Evolutionary conservation across 30 jellyfish, hydroid and myxozoan genomes (phyloP), one percentile per base, ranked within the genome.

Genomic region (Cassiopea andromeda): DNA sequence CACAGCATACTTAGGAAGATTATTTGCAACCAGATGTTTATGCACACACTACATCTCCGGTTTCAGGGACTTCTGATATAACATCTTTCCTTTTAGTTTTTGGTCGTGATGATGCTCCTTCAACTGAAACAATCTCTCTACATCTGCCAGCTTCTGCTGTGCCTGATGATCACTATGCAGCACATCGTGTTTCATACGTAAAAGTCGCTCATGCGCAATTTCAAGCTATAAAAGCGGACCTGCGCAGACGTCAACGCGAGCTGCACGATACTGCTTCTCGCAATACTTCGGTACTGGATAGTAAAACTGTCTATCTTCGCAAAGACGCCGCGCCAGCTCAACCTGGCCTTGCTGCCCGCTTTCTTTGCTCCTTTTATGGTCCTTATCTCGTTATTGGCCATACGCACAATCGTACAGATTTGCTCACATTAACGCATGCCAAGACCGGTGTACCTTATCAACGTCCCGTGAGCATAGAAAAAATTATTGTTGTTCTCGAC

Each of bases 211-310:
- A 80, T 80, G 46, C 80, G 69, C 80, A 80, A 45, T 80, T 80
- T 80, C 78, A 60, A 61, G 80, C 78, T 44, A 80, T 80, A 7
- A 66, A 80, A 57, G 89, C 81, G 38, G 82, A 80, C 60, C 17
- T 80, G 38, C 80, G 78, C 49, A 81, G 79, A 9, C 89, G 89
- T n/a, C 89, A 80, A 66, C 89, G 89, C 89, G 89, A 80, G 82
- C 78, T 18, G 57, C 60, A 80, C 60, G 83, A 80, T 49, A 66
- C 38, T 81, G 59, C 82, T 17, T n/a, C 79, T 19, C 89, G 89
- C 61, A 60, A 80, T 66, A 18, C 60, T 16, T 14, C 27, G 38
- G 58, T 80, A 59, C 80, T 81, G 45, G 89, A 80, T 66, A 81
- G 89, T 38, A 80, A 80, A 66, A 45, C 60, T 60, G 82, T 80